Percentiles rank a stretch among this genome's conserved stretches.
Evolutionary conservation across 2,888 invertebrate genomes (phyloP).

Genomic region (Nysson spinosus): DNA sequence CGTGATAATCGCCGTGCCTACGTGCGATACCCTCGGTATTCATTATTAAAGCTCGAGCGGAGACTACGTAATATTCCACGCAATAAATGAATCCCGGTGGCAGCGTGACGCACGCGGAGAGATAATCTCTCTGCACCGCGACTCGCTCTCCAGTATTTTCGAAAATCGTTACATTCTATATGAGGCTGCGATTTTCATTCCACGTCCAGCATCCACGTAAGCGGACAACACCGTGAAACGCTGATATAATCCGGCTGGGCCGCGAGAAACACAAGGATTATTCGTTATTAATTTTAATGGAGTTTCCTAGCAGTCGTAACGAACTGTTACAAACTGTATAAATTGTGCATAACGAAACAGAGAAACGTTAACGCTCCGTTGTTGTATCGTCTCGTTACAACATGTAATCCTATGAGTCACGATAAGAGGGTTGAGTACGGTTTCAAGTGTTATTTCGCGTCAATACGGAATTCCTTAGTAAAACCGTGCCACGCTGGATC

Average conservation of each 20-base stretch:
- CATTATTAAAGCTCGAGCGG: slow-evolving; percentile 55
- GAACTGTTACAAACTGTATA: slow-evolving; percentile 12
- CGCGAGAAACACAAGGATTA: slow-evolving; percentile 38
- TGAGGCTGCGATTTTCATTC: slow-evolving; percentile 42
- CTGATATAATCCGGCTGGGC: slow-evolving; percentile 35
- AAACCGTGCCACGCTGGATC: too few relatives aligned
- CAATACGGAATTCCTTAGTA: too few relatives aligned
- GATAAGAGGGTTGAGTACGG: too few relatives aligned
- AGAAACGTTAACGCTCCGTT: too few relatives aligned
- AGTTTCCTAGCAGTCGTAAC: slow-evolving; percentile 34
- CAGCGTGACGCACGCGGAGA: slow-evolving; percentile 10
- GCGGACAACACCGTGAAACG: slow-evolving; percentile 7
- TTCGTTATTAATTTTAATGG: slow-evolving; percentile 57
- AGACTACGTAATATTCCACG: slow-evolving; percentile 54
- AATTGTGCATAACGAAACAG: too few relatives aligned
- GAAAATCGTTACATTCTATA: slow-evolving; percentile 43
- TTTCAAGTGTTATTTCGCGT: too few relatives aligned
- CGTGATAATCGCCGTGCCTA: slow-evolving; percentile 50
- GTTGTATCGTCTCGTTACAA: too few relatives aligned
- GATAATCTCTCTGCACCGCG: slow-evolving; percentile 34
- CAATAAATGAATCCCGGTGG: slow-evolving; percentile 51
- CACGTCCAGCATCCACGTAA: not conserved
- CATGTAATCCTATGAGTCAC: too few relatives aligned
- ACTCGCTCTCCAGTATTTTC: slow-evolving; percentile 25
- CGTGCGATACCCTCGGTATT: slow-evolving; percentile 32